A percentile compares a stretch with the other conserved stretches of the same genome.
Conservation (phyloP, 92 coral and sea anemone genomes). For the Epizoanthus rinbou region DNA sequence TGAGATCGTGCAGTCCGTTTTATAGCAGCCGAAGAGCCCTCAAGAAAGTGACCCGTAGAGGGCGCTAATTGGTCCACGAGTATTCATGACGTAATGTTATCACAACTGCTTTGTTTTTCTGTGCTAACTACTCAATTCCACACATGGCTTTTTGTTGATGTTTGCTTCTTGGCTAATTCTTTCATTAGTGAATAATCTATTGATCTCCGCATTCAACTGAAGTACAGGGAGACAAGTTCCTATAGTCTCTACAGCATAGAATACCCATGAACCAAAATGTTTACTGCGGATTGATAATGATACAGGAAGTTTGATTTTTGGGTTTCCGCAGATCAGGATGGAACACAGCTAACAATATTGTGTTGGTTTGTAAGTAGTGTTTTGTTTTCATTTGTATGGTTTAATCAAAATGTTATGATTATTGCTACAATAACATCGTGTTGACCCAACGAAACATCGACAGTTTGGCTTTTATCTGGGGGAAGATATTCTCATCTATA, state of each 20-base stretch:
- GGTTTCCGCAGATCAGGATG: not conserved
- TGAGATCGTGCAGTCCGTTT: not conserved
- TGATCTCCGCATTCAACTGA: not conserved
- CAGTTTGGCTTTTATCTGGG: too few relatives aligned
- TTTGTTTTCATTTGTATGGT: not conserved
- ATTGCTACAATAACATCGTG: not conserved
- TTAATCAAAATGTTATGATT: not conserved
- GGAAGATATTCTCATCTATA: too few relatives aligned
- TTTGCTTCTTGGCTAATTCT: not conserved
- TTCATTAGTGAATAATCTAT: not conserved
- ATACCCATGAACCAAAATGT: not conserved
- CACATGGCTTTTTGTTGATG: conserved; percentile 16
- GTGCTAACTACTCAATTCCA: conserved; percentile 5
- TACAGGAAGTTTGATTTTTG: not conserved
- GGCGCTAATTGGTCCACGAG: conserved; percentile 24
- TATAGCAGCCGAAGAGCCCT: conserved; percentile 12
- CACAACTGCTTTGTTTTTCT: conserved; percentile 22
- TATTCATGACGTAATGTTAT: conserved; percentile 18
- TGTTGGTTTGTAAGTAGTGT: conserved; percentile 16
- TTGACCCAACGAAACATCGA: not conserved
- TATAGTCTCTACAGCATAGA: too few relatives aligned
- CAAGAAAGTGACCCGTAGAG: conserved; percentile 30
- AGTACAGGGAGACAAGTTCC: not conserved
- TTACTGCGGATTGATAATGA: not conserved
- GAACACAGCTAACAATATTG: conserved; percentile 4